Evolutionary conservation across 2,113 vertebrate species (phyloP).

Genomic region (Girardinichthys multiradiatus): DNA sequence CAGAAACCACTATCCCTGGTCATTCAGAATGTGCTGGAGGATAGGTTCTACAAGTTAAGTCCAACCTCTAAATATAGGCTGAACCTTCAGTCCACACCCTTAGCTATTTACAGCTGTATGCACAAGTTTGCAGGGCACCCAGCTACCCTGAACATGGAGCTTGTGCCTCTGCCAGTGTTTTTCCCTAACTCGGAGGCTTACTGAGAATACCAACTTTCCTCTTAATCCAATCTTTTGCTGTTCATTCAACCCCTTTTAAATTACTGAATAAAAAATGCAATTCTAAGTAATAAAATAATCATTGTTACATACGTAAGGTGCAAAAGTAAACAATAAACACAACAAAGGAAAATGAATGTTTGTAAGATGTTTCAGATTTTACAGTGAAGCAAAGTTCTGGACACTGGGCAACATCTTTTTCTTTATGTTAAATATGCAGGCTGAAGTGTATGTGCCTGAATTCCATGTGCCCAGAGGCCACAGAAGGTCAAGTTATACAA

Average conservation of each 20-base stretch:
- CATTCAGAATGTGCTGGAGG: conserved; percentile 33
- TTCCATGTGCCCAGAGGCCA: conserved; percentile 40
- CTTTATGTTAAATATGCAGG: conserved; percentile 4
- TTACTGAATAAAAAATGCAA: neutral
- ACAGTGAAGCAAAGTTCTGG: neutral
- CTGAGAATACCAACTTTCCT: neutral
- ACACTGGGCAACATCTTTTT: neutral
- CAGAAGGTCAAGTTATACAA: conserved; percentile 53
- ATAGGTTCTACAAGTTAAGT: conserved; percentile 50
- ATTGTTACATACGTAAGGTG: no score
- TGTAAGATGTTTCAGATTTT: neutral
- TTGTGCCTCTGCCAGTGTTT: conserved; percentile 34
- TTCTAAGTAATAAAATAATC: no score
- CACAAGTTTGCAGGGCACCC: conserved; percentile 41
- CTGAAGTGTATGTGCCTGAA: conserved; percentile 7
- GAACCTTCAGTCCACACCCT: conserved; percentile 66
- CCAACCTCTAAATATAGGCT: conserved; percentile 71
- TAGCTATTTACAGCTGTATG: conserved; percentile 74
- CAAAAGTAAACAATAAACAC: neutral
- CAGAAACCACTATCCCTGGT: neutral
- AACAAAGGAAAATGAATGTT: neutral
- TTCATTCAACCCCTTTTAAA: neutral
- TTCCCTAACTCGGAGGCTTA: neutral
- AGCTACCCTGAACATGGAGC: conserved; percentile 45
- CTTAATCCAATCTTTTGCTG: neutral